Evolutionary conservation across 2,113 vertebrate species (phyloP).

Genomic region (Eulemur macaco): DNA sequence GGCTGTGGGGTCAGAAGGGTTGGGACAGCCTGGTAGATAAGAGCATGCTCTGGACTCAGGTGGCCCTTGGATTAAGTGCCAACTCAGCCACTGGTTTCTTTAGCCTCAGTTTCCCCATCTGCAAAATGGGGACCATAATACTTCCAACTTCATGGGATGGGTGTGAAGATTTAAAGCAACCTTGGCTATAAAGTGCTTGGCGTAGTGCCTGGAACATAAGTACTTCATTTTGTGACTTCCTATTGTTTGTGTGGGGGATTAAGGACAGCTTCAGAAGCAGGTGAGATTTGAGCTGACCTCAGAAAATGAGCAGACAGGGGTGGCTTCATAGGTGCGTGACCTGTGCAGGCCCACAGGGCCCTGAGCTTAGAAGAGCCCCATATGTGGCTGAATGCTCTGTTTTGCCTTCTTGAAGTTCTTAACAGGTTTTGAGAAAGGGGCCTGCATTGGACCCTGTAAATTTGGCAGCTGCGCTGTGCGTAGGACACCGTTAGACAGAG

Average conservation of each 20-base stretch:
- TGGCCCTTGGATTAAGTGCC: neutral
- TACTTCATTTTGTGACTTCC: neutral
- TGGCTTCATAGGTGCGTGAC: rapidly evolving
- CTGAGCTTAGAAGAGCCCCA: neutral
- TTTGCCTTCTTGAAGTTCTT: neutral
- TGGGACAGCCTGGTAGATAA: neutral
- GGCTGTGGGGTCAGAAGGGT: neutral
- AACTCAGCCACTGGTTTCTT: neutral
- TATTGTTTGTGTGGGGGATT: neutral
- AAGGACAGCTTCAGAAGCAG: neutral
- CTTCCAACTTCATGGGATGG: neutral
- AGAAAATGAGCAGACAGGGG: neutral
- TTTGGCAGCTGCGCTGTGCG: neutral
- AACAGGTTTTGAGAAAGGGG: neutral
- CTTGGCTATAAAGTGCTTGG: neutral
- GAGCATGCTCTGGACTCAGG: neutral
- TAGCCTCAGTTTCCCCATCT: neutral
- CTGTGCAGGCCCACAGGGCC: too few relatives aligned
- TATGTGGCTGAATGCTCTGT: neutral
- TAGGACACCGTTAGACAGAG: neutral
- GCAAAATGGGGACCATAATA: neutral
- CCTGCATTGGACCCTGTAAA: neutral
- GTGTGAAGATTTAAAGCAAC: neutral
- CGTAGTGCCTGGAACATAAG: neutral
- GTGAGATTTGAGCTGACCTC: neutral